Evolutionary conservation across 2,888 invertebrate genomes (phyloP).

Genomic region (Calameuta pallipes): DNA sequence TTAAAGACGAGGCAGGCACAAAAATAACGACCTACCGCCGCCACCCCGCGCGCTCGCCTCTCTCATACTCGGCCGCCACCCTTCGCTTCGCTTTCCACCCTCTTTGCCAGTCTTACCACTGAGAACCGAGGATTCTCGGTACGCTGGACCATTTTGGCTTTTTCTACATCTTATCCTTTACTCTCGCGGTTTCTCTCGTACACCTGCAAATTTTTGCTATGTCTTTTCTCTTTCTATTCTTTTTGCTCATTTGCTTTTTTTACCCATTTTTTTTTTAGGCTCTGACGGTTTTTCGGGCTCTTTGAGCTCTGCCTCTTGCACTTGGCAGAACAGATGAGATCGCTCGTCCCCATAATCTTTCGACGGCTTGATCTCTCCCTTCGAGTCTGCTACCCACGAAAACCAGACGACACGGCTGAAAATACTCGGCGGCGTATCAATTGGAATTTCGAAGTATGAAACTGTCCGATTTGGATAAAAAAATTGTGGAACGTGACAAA

Average conservation of each 20-base stretch:
- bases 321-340: background rate
- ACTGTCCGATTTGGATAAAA: background rate
- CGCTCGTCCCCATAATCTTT: background rate
- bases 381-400: slow-evolving; percentile 20
- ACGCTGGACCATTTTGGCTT: slow-evolving; percentile 19
- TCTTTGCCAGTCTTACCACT: slow-evolving; percentile 19
- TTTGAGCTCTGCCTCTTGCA: slow-evolving; percentile 12
- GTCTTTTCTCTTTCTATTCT: background rate
- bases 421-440: background rate
- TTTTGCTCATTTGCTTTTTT: background rate
- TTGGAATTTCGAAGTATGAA: background rate
- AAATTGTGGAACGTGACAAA: background rate
- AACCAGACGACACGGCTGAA: background rate
- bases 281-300: slow-evolving; percentile 22
- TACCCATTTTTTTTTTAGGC: slow-evolving; percentile 12
- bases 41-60: slow-evolving; percentile 31
- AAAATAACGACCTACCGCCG: slow-evolving; percentile 64
- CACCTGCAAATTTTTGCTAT: slow-evolving; percentile 18
- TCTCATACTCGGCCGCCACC: slow-evolving; percentile 18
- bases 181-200: slow-evolving; percentile 13
- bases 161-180: slow-evolving; percentile 23
- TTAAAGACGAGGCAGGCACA: slow-evolving; percentile 67
- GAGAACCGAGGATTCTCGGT: slow-evolving; percentile 14
- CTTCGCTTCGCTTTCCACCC: slow-evolving; percentile 18
- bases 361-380: slow-evolving; percentile 16